A percentile compares a stretch with the other conserved stretches of the same genome.
These are phyloP conservation scores for Morinoia aosen DNA, from an alignment of 2,888 invertebrate genomes.

Conservation along the genomic window DNA sequence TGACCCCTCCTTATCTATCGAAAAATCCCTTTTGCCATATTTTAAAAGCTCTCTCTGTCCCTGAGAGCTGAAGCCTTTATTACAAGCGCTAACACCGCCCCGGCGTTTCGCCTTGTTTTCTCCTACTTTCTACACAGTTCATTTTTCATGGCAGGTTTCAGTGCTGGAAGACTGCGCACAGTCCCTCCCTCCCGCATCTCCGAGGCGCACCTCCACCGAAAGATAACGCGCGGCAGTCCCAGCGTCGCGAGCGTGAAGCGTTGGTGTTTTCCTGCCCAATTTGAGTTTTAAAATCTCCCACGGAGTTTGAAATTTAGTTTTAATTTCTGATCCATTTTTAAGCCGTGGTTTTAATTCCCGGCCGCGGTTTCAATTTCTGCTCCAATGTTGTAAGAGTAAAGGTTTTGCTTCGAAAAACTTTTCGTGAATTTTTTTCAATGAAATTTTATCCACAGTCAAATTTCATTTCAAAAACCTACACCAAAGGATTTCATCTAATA, in stretches of 20 bases:
- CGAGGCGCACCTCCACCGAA: neutral
- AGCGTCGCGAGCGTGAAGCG: neutral
- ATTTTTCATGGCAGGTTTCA: neutral
- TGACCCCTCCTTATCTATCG: too few species aligned
- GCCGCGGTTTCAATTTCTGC: too few species aligned
- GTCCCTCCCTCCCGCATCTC: neutral
- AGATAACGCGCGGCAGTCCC: neutral
- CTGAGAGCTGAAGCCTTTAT: neutral
- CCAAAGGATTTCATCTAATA: too few species aligned
- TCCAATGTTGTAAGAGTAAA: too few species aligned
- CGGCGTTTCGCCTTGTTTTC: neutral
- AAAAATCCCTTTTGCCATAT: neutral
- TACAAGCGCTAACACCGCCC: neutral
- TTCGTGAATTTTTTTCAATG: too few species aligned
- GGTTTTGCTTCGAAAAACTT: too few species aligned
- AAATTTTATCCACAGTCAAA: too few species aligned
- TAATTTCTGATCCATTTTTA: too few species aligned
- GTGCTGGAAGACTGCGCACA: neutral
- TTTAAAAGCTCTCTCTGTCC: neutral
- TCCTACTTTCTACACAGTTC: neutral
- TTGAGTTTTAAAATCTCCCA: too few species aligned
- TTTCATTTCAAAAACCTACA: too few species aligned
- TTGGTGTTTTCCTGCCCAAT: neutral
- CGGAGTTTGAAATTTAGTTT: too few species aligned
- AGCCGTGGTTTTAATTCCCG: too few species aligned